Evolutionary conservation across 2,113 vertebrate genomes (phyloP), one percentile per base, ranked within the genome.

Genomic region (Phylloscopus trochiloides): DNA sequence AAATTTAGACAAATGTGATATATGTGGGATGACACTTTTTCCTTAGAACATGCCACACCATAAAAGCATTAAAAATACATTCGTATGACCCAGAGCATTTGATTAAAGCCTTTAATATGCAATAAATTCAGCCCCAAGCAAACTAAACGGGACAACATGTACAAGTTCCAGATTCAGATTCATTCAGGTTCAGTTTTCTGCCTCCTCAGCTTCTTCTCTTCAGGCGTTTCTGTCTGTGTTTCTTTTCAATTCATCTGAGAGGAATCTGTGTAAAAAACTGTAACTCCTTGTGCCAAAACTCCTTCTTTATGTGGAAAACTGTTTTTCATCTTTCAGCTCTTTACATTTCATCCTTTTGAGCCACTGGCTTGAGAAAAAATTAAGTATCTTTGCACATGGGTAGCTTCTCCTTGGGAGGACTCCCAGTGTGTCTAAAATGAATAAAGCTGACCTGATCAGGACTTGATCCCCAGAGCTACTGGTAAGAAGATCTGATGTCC

Each of bases 1-100:
- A 77, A 91, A 90, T 86, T 91, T 90, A 95, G 86, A 97, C 92
- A 72, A 91, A 95, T 89, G 92, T 95, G 94, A 92, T 59, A 57
- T 88, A 86, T 94, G 75, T 92, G 70, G 80, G 80, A 91, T 79
- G 91, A 90, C 47, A 89, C 55, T 85, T 95, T 95, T 93, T 93
- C 91, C 90, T 94, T 88, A 88, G 90, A 78, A 51, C 77, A 92
- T 90, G 83, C 93, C 84, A 97, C 96, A 96, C 93, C 83, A 76
- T 85, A 79, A 83, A 95, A 90, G 86, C 61, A 81, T 71, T 95
- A 67, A 95, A 88, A 91, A 78, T 87, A 88, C 84, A 92, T 96
- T 92, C 40, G 34, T n/a, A 43, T 83, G 94, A 93, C 79, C 90
- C 40, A 76, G 29, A 93, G 78, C 58, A 76, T 85, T 93, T 86